These are phyloP conservation scores for Elmis aenea DNA, from an alignment of 2,888 invertebrate species.

Conservation along the genomic window DNA sequence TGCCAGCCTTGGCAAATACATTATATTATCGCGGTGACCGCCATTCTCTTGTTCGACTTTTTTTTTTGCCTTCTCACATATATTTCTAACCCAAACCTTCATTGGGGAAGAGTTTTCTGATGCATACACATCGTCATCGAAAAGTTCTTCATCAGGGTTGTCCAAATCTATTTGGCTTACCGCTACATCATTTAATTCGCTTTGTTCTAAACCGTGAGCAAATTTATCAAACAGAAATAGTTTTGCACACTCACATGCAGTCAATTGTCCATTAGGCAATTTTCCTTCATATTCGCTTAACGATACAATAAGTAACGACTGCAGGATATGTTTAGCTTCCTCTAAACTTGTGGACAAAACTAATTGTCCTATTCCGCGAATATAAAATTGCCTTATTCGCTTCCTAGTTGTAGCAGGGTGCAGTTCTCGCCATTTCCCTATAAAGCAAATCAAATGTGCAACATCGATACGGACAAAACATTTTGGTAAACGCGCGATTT, in stretches of 20 bases:
- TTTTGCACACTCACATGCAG: neutral
- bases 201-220: neutral
- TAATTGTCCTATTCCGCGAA: slow-evolving; percentile 3
- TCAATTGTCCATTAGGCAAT: neutral
- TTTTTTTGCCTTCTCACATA: no score
- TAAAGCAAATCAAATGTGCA: slow-evolving; percentile 2
- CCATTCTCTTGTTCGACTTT: no score
- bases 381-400: slow-evolving; percentile 2
- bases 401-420: neutral
- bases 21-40: no score
- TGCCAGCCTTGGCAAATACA: no score
- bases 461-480: slow-evolving; percentile 7
- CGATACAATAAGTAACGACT: slow-evolving; percentile 1
- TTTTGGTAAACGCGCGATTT: slow-evolving; percentile 3
- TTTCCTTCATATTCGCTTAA: slow-evolving; percentile 4
- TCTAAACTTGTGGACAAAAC: neutral
- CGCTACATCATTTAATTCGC: neutral
- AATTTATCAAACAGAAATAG: neutral
- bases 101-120: no score
- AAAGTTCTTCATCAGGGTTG: neutral
- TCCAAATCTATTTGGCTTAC: neutral
- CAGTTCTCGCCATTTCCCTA: neutral
- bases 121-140: neutral
- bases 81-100: no score
- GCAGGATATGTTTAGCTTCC: neutral